A percentile compares a stretch with the other conserved stretches of the same genome.
Conservation (phyloP, 2,888 invertebrate genomes). For the Celastrina argiolus region DNA sequence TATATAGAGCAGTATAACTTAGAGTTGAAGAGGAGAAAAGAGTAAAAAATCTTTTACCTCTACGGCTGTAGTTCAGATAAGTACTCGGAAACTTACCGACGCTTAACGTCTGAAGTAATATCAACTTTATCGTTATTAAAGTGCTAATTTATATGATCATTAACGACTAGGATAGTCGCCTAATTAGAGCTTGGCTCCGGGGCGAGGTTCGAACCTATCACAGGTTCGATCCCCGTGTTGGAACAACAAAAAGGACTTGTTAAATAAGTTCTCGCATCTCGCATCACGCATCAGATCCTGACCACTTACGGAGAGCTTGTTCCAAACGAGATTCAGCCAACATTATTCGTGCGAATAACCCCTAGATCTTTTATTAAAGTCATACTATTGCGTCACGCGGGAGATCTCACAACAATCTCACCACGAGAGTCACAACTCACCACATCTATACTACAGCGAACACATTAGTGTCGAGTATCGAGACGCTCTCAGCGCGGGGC, state of each 20-base stretch:
- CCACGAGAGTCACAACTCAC: not conserved
- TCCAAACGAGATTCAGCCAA: too few relatives aligned
- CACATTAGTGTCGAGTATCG: conserved; percentile 5
- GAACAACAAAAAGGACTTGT: too few relatives aligned
- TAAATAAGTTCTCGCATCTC: too few relatives aligned
- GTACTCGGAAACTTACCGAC: not conserved
- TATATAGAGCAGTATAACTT: not conserved
- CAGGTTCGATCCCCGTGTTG: too few relatives aligned
- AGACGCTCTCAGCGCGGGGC: not conserved
- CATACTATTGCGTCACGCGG: too few relatives aligned
- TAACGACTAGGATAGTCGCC: not conserved
- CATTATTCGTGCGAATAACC: too few relatives aligned
- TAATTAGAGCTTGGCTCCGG: too few relatives aligned
- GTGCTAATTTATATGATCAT: not conserved
- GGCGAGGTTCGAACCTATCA: too few relatives aligned
- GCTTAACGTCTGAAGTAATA: not conserved
- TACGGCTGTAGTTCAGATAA: not conserved
- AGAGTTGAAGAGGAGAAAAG: not conserved
- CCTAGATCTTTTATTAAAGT: too few relatives aligned
- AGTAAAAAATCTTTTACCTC: not conserved
- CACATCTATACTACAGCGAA: not conserved
- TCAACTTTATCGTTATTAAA: not conserved
- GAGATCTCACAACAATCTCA: too few relatives aligned
- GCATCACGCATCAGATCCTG: too few relatives aligned
- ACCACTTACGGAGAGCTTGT: too few relatives aligned